Evolutionary conservation across 2,888 invertebrate species (phyloP).

Genomic region (Orchesella flavescens): DNA sequence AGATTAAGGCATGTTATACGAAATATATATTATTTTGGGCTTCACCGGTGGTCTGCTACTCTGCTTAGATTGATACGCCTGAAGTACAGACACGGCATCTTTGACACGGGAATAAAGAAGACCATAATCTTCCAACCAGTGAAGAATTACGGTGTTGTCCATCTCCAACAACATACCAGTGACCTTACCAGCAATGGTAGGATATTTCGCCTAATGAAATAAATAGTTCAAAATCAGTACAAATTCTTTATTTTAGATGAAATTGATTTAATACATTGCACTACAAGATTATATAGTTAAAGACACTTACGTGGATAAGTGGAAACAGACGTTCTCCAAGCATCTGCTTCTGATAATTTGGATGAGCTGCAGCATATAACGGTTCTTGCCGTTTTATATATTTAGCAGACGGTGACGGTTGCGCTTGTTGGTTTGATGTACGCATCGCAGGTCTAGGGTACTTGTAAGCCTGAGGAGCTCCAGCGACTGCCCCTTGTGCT

Average conservation of each 20-base stretch:
- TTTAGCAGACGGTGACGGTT: slow-evolving; percentile 64
- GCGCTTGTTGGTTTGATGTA: slow-evolving; percentile 78
- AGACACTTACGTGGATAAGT: slow-evolving; percentile 80
- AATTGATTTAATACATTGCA: neutral
- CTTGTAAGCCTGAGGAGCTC: slow-evolving; percentile 70
- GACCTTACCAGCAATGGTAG: slow-evolving; percentile 95
- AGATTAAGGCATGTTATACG: neutral
- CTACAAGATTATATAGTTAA: too few relatives aligned
- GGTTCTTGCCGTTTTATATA: slow-evolving; percentile 92
- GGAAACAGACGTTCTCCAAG: slow-evolving; percentile 98
- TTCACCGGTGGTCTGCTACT: slow-evolving; percentile 55
- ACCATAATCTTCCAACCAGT: slow-evolving; percentile 93
- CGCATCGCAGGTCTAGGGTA: slow-evolving; percentile 88
- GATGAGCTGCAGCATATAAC: slow-evolving; percentile 94
- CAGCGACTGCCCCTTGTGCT: slow-evolving; percentile 64
- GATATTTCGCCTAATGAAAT: slow-evolving; percentile 83
- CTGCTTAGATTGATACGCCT: slow-evolving; percentile 81
- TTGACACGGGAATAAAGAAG: slow-evolving; percentile 94
- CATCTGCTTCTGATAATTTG: slow-evolving; percentile 99
- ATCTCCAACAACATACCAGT: slow-evolving; percentile 99
- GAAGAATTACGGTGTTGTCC: slow-evolving; percentile 96
- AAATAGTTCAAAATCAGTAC: too few relatives aligned
- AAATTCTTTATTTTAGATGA: neutral
- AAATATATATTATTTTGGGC: slow-evolving; percentile 55
- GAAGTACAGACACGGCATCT: slow-evolving; percentile 97